phyloP scores from a whole-genome alignment of 2,797 vertebrate genomes.

The Clamator glandarius region DNA sequence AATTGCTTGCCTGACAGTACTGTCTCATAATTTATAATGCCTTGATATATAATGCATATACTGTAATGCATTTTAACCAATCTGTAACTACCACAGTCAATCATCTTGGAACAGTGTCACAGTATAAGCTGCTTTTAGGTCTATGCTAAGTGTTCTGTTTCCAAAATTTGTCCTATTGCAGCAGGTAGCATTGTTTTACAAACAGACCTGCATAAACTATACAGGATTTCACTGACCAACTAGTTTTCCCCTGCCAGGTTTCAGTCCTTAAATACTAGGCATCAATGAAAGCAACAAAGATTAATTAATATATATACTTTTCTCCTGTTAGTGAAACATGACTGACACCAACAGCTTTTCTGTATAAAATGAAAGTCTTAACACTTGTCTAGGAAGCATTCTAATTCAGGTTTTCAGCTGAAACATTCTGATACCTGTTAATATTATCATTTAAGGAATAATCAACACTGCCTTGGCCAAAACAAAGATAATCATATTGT shows the following conservation, averaged over 20 bases:
- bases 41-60: slow-evolving; percentile 68
- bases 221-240: not conserved
- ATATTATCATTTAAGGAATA: not conserved
- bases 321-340: not conserved
- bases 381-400: not conserved
- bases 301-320: not conserved
- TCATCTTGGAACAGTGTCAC: slow-evolving; percentile 43
- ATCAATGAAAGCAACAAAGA: not conserved
- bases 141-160: not conserved
- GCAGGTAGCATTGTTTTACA: not conserved
- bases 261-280: not conserved
- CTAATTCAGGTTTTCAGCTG: not conserved
- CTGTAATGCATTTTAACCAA: slow-evolving; percentile 45
- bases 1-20: slow-evolving; percentile 61
- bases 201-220: not conserved
- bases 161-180: not conserved
- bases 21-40: slow-evolving; percentile 48
- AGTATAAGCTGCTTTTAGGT: not conserved
- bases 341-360: not conserved
- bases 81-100: slow-evolving; percentile 47
- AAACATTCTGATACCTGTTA: not conserved
- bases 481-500: not conserved
- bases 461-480: not conserved
- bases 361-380: not conserved
- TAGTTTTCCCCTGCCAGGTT: not conserved